phyloP scores from a whole-genome alignment of 2,113 vertebrate genomes.

The Cyanoramphus novaezelandiae region DNA sequence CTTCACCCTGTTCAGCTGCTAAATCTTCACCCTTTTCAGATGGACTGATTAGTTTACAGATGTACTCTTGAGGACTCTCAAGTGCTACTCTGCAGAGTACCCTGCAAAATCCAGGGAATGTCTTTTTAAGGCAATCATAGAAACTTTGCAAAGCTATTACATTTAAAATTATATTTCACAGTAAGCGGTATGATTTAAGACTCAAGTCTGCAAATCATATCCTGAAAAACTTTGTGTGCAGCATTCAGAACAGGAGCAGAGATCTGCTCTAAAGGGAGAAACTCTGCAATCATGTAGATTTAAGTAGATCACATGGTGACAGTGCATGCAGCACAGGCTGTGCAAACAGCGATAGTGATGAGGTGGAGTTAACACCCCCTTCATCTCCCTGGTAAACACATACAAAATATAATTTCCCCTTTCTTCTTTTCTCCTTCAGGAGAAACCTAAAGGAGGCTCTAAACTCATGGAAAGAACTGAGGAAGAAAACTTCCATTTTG shows the following conservation, averaged over 20 bases:
- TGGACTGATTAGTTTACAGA: conserved; percentile 1
- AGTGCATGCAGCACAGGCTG: background rate
- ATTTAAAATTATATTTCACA: conserved; percentile 23
- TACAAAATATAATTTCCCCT: background rate
- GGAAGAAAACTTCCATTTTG: background rate
- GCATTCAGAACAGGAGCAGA: background rate
- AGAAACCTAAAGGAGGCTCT: background rate
- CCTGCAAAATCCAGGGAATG: background rate
- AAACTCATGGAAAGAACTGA: background rate
- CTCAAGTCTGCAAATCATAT: background rate
- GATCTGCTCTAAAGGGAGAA: background rate
- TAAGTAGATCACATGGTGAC: background rate
- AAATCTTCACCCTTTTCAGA: background rate
- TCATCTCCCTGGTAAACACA: background rate
- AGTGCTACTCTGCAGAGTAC: background rate
- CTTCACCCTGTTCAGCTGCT: background rate
- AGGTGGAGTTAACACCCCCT: background rate
- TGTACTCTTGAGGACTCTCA: background rate
- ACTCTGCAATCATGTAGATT: background rate
- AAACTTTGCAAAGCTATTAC: background rate
- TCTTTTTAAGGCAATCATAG: background rate
- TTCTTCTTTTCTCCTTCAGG: background rate
- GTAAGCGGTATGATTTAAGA: background rate
- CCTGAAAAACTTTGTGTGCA: background rate
- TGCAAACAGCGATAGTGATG: background rate